Evolutionary conservation across 1,140 invertebrate species (phyloP), one percentile per base, ranked within the genome.

Genomic region (Drosophila subpulchrella): DNA sequence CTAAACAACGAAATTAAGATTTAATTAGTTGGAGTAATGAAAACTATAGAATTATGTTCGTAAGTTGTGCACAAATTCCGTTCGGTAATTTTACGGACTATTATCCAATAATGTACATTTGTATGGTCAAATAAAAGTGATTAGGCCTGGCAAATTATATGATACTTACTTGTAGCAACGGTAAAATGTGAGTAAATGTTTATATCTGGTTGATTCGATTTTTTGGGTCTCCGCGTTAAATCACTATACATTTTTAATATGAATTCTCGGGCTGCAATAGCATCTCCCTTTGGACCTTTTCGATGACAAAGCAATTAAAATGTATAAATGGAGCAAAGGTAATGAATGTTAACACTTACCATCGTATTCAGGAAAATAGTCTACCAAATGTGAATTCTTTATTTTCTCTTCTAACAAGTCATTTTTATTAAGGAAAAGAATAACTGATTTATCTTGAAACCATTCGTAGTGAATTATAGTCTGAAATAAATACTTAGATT

Each of bases 131-230:
- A 27, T 27, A 27, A 27, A 27, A 27, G 27, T 27, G 4, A 4
- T 3, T 27, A 27, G 4, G 5, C 3, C 27, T 5, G 30, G 32
- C 7, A 10, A 34, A 0, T 13, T 32, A 39, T 20, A 34, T 10
- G 2, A 0, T 34, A 42, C 6, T 94, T 96, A 99, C 98, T 99
- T 96, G 99, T 99, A 93, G 99, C 99, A 96, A 99, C 99, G 89
- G 99, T 99, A 95, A 99, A 99, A 95, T 99, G 99, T 92, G 99
- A 99, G 95, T 99, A 99, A 94, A 99, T 99, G 90, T 99, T 99
- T 95, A 99, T 99, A 95, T 99, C 99, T 92, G 97, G 97, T 94
- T 99, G 99, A 95, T 99, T 98, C 92, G 97, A 97, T 94, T 99
- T 34, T 10, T 99, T 76, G 99, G 99, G 95, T 99, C 99, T 93